Percentiles rank a stretch among this genome's conserved stretches.
Evolutionary conservation across 2,113 vertebrate genomes (phyloP).

Genomic region (Panurus biarmicus): DNA sequence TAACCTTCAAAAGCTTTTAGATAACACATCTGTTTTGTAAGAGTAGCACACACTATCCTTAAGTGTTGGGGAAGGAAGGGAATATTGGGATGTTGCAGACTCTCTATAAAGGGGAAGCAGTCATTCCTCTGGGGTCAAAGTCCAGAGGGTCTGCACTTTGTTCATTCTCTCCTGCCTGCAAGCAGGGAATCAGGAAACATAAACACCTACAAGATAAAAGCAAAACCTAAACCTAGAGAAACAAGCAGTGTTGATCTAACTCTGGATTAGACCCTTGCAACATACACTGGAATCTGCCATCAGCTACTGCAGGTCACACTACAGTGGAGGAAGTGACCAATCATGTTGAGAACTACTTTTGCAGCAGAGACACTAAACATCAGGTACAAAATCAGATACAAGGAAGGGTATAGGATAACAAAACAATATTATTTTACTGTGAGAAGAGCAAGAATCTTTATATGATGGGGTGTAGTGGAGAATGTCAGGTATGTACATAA

Average conservation of each 20-base stretch:
- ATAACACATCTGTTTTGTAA: background rate
- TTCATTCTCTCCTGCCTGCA: background rate
- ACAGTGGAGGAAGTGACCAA: background rate
- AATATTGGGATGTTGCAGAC: background rate
- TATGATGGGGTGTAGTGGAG: background rate
- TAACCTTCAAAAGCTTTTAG: background rate
- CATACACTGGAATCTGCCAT: background rate
- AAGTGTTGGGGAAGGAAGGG: background rate
- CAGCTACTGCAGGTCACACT: background rate
- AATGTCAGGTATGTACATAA: conserved; percentile 19
- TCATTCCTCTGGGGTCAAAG: background rate
- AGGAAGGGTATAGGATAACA: background rate
- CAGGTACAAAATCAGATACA: background rate
- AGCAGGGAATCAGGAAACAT: background rate
- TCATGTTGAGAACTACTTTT: background rate
- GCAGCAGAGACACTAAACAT: background rate
- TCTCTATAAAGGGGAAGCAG: background rate
- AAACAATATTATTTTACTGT: background rate
- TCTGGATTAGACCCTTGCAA: background rate
- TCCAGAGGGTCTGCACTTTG: background rate
- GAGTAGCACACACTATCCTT: background rate
- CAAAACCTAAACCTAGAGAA: background rate
- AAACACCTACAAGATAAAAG: background rate
- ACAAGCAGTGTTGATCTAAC: background rate
- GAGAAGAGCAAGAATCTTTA: conserved; percentile 1